These are phyloP conservation scores for Philereme vetulata DNA, from an alignment of 2,888 invertebrate species.

Conservation along the genomic window DNA sequence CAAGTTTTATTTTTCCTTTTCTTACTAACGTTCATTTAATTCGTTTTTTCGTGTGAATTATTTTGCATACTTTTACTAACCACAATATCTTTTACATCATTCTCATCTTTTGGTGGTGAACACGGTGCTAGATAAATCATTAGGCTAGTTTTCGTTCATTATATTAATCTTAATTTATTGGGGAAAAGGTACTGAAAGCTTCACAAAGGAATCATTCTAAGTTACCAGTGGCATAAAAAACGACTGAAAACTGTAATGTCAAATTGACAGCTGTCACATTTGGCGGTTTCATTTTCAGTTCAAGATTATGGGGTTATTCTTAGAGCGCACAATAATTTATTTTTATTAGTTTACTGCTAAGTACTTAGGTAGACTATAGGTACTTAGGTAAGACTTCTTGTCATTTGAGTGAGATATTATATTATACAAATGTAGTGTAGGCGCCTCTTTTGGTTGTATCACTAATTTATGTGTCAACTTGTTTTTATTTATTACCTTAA, in stretches of 20 bases:
- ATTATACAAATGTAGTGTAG: constrained; percentile 49
- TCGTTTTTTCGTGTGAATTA: constrained; percentile 57
- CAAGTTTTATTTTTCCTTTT: constrained; percentile 51
- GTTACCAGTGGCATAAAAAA: constrained; percentile 55
- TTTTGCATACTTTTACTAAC: constrained; percentile 71
- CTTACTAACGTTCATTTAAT: constrained; percentile 62
- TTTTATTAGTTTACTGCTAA: constrained; percentile 40
- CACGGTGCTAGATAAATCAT: constrained; percentile 68
- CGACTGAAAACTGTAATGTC: constrained; percentile 59
- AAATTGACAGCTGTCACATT: constrained; percentile 69
- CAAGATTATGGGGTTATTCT: constrained; percentile 44
- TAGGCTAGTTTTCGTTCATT: constrained; percentile 41
- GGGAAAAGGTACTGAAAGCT: constrained; percentile 63
- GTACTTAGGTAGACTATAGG: constrained; percentile 45
- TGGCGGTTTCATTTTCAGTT: constrained; percentile 62
- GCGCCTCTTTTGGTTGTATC: constrained; percentile 53
- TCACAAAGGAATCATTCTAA: constrained; percentile 56
- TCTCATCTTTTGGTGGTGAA: constrained; percentile 65
- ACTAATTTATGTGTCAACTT: constrained; percentile 33
- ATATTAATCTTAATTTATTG: constrained; percentile 43
- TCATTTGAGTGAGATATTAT: constrained; percentile 70
- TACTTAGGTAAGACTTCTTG: constrained; percentile 69
- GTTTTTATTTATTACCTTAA: constrained; percentile 35
- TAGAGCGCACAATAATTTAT: constrained; percentile 36
- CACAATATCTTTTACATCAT: constrained; percentile 56